Evolutionary conservation across 2,888 invertebrate genomes (phyloP), one percentile per base, ranked within the genome.

Genomic region (Coenonympha glycerion): DNA sequence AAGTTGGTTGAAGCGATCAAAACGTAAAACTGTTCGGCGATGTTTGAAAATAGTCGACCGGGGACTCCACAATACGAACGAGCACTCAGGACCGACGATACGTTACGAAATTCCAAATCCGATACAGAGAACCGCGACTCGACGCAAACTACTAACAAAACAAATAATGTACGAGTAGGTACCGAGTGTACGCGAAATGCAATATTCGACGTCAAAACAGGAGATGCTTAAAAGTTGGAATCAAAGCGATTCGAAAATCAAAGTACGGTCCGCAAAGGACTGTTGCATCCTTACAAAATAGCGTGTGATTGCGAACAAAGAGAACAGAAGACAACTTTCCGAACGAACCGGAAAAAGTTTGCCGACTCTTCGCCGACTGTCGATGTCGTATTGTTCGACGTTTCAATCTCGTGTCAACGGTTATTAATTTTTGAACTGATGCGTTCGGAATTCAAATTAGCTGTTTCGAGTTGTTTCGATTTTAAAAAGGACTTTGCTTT

Each of bases 201-300:
- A 84, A 85, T 83, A 84, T 77, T 75, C 73, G 59, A 78, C 75
- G 76, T 79, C 80, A 77, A 79, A 81, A 81, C 73, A 57, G 61
- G 64, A 71, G 70, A 76, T 77, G 79, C 76, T 83, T 81, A 83
- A 84, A 85, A 84, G 80, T 86, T 85, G 72, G 71, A 76, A 79
- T 83, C 83, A 84, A 85, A 85, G 83, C 80, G 75, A 67, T 81
- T 79, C 78, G 76, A 72, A 79, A 80, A 83, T 81, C 83, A 74
- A 66, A 72, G 84, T 83, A 82, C 71, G 69, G 84, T 79, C 65
- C 65, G 82, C 84, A 82, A 76, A 79, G 76, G 77, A 73, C 71
- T 68, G 73, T 66, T 71, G 85, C 81, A 85, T 81, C 84, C 85
- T 83, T 83, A 85, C 83, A 84, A 83, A 78, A 81, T 72, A 73